Conservation (phyloP, 2,797 vertebrate genomes). For the Tapirus indicus region DNA sequence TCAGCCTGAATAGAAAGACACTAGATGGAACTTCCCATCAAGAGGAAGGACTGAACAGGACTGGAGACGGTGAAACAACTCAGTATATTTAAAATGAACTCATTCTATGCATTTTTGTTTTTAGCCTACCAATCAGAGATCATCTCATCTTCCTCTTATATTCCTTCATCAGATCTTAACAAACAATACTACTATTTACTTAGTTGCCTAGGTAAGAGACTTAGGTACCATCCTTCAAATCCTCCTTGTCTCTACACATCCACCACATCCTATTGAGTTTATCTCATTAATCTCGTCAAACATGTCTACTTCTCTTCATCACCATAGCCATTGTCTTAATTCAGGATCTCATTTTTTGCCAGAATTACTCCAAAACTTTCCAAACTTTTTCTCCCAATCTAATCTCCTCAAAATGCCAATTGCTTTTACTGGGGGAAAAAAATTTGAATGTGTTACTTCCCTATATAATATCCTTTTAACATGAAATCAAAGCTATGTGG, state of each 20-base stretch:
- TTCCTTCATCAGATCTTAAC: neutral
- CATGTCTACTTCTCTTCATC: conserved; percentile 10
- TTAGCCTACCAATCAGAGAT: neutral
- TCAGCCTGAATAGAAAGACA: neutral
- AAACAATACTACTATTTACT: conserved; percentile 14
- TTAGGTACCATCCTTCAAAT: neutral
- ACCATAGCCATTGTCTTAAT: conserved; percentile 44
- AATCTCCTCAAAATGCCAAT: conserved; percentile 33
- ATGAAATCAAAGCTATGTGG: conserved; percentile 15
- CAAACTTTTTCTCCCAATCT: neutral
- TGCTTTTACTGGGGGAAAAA: neutral
- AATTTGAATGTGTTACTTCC: neutral
- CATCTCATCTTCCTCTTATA: neutral
- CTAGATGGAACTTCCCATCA: neutral
- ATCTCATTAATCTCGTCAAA: neutral
- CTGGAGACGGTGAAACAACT: neutral
- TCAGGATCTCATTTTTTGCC: neutral
- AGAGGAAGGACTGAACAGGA: neutral
- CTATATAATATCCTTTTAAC: neutral
- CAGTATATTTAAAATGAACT: conserved; percentile 12
- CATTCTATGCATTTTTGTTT: neutral
- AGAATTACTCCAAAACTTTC: conserved; percentile 47
- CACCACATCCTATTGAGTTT: neutral
- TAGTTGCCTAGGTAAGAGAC: neutral
- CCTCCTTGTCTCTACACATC: neutral